phyloP scores from a whole-genome alignment of 1,140 invertebrate species.

The Mya arenaria region DNA sequence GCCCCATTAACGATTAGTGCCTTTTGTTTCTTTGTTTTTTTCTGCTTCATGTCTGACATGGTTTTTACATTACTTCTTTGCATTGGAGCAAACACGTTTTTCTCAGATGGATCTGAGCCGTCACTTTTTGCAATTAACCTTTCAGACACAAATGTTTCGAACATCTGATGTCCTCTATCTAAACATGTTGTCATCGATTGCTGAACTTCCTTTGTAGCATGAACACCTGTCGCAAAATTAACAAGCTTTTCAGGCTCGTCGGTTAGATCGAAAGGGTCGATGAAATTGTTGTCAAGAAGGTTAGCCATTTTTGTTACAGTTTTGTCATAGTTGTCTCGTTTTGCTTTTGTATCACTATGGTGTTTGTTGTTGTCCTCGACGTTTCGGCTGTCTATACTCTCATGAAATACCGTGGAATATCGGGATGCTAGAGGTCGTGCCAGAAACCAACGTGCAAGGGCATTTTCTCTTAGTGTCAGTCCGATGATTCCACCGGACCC shows the following conservation, averaged over 20 bases:
- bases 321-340: background rate
- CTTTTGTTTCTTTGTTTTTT: no score
- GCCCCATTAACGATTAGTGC: background rate
- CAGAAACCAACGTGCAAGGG: slow-evolving; percentile 39
- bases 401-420: slow-evolving; percentile 34
- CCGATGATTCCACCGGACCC: slow-evolving; percentile 37
- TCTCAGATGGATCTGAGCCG: background rate
- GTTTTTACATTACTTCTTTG: no score
- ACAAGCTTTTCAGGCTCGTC: background rate
- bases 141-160: background rate
- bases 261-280: background rate
- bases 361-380: background rate
- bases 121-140: background rate
- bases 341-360: background rate
- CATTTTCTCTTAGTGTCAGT: slow-evolving; percentile 21
- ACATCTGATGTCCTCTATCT: background rate
- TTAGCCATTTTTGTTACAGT: background rate
- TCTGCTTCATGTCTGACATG: background rate
- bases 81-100: no score
- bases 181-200: background rate
- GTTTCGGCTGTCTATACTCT: background rate
- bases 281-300: background rate
- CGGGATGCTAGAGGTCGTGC: slow-evolving; percentile 9
- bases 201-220: background rate
- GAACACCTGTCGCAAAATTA: slow-evolving; percentile 9